Evolutionary conservation across 2,113 vertebrate species (phyloP).

Genomic region (Scopus umbretta): DNA sequence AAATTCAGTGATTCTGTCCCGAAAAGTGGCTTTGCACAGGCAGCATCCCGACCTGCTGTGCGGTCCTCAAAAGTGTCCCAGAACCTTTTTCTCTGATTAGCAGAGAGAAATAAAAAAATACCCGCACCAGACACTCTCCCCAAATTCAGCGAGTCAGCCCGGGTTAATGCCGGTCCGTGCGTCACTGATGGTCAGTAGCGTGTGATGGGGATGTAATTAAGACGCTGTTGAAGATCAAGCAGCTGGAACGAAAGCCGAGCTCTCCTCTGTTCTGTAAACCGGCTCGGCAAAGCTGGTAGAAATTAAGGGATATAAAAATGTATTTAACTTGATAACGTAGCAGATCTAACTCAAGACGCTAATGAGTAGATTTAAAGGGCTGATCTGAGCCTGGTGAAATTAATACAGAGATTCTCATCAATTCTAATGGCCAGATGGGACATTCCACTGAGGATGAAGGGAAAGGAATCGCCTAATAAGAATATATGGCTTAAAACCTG

Average conservation of each 20-base stretch:
- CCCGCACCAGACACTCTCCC: neutral
- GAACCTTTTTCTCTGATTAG: neutral
- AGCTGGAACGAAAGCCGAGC: constrained; percentile 33
- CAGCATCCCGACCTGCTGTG: neutral
- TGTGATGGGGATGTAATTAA: constrained; percentile 24
- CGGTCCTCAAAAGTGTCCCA: neutral
- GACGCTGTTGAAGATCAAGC: constrained; percentile 25
- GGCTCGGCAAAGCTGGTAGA: neutral
- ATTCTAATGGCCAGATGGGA: constrained; percentile 24
- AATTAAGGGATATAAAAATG: constrained; percentile 24
- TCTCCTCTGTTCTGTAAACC: neutral
- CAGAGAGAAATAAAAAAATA: neutral
- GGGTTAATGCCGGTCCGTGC: neutral
- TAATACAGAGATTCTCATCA: neutral
- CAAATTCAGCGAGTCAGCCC: rapidly evolving
- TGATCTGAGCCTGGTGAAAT: constrained; percentile 15
- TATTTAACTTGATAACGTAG: neutral
- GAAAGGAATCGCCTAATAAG: neutral
- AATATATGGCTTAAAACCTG: neutral
- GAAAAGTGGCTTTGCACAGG: neutral
- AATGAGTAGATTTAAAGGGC: constrained; percentile 37
- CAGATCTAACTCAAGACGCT: neutral
- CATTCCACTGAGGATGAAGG: neutral
- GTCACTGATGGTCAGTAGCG: neutral
- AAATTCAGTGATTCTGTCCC: neutral